A percentile compares a stretch with the other conserved stretches of the same genome.
phyloP scores from a whole-genome alignment of 1,140 invertebrate species.

The Asobara japonica region DNA sequence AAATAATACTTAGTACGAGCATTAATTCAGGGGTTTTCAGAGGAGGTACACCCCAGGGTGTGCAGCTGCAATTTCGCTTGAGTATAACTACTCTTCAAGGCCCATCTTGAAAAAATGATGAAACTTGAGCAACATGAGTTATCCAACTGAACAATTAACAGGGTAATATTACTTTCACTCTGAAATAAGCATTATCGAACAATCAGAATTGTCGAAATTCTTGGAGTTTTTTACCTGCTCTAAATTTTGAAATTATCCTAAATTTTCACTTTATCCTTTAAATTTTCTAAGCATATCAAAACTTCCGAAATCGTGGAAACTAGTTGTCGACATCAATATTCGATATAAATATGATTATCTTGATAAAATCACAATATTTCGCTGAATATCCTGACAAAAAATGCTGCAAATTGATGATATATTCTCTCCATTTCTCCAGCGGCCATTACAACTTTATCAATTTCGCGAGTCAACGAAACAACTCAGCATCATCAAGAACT shows the following conservation, averaged over 20 bases:
- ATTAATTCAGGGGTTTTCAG: conserved; percentile 4
- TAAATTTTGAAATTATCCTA: too few relatives aligned
- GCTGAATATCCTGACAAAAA: neutral
- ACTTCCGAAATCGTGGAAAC: too few relatives aligned
- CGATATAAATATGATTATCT: too few relatives aligned
- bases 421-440: neutral
- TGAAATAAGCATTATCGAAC: too few relatives aligned
- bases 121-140: too few relatives aligned
- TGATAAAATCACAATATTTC: too few relatives aligned
- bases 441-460: neutral
- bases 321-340: too few relatives aligned
- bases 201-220: too few relatives aligned
- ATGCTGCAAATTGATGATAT: neutral
- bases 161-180: too few relatives aligned
- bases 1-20: neutral
- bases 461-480: neutral
- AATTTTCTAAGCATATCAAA: too few relatives aligned
- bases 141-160: neutral
- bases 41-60: neutral
- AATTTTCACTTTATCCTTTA: too few relatives aligned
- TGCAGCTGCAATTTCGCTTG: neutral
- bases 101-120: neutral
- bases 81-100: neutral
- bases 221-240: too few relatives aligned
- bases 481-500: neutral